Conservation (phyloP, 1,140 invertebrate genomes). For the Calephelis virginiensis region DNA sequence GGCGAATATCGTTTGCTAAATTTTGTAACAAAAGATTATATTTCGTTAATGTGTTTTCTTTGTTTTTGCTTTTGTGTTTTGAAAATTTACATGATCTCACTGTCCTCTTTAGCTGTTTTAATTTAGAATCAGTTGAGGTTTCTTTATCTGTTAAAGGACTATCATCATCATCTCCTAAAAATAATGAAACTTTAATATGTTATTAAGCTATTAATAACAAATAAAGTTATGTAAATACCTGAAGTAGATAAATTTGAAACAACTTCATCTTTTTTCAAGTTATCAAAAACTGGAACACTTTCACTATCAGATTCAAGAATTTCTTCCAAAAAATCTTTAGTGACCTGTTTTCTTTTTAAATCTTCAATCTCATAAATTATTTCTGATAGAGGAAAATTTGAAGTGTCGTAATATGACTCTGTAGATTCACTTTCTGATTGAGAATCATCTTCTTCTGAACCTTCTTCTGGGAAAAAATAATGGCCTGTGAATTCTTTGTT, state of each 20-base stretch:
- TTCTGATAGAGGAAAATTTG: constrained; percentile 45
- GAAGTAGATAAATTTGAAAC: constrained; percentile 9
- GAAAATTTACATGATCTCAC: background rate
- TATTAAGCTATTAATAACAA: constrained; percentile 20
- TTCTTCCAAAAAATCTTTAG: constrained; percentile 65
- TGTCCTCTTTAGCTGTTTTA: background rate
- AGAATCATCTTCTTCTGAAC: constrained; percentile 29
- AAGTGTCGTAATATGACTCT: constrained; percentile 51
- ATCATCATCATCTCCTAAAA: constrained; percentile 10
- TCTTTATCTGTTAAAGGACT: background rate
- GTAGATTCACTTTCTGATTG: constrained; percentile 37
- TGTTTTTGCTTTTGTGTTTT: background rate
- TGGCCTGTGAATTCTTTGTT: constrained; percentile 64
- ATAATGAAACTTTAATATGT: background rate
- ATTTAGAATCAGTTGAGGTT: background rate
- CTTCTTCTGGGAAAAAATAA: constrained; percentile 69
- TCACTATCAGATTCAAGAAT: constrained; percentile 62
- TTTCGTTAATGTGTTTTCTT: constrained; percentile 28
- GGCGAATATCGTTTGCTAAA: constrained; percentile 43
- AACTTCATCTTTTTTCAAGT: constrained; percentile 21
- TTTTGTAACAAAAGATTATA: constrained; percentile 43
- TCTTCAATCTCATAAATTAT: constrained; percentile 57
- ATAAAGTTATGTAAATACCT: constrained; percentile 6
- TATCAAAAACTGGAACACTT: constrained; percentile 43
- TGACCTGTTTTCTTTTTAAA: constrained; percentile 49